Base-by-base conservation (phyloP, 2,888 invertebrate species). In the Harpalus rufipes region DNA sequence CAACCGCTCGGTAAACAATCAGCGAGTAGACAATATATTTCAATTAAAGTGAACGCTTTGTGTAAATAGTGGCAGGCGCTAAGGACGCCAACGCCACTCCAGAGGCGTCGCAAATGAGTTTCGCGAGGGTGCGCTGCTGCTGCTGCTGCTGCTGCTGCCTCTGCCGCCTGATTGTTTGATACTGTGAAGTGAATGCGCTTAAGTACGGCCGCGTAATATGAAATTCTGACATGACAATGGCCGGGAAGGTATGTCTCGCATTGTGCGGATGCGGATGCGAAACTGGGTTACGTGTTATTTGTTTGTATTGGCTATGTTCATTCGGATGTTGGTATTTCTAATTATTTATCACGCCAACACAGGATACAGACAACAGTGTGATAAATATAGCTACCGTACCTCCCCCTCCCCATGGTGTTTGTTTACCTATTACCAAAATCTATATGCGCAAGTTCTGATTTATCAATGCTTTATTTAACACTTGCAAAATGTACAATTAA, bases 11-110 rank as follows among this genome's bases (percentile, higher is more conserved):
- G 88, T 88, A 88, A 89, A 89, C 89, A 90, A 90, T 90, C 90
- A 89, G 86, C 88, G 88, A 88, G 88, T 88, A 90, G 89, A 90
- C 90, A 90, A 90, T 90, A 90, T 90, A 90, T 90, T 90, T 90
- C 90, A 90, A 90, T 90, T 90, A 84, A 90, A 90, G 89, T 87
- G 84, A 87, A 87, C 88, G 87, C 88, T 88, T 88, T 88, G 88
- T 88, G 88, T 87, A 88, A 88, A 88, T 89, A 88, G 88, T 88
- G 88, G 88, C 89, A 88, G 87, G 89, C 87, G 87, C 88, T 88
- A 88, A 86, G 87, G 87, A 87, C 88, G 87, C 74, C 41, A 56
- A 72, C 65, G 63, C 25, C 61, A 39, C 63, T 51, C 21, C 84
- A 84, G 74, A 41, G 76, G 78, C 78, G 84, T 61, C 78, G 81